phyloP scores from a whole-genome alignment of 2,888 invertebrate genomes.

The Schizotus pectinicornis region DNA sequence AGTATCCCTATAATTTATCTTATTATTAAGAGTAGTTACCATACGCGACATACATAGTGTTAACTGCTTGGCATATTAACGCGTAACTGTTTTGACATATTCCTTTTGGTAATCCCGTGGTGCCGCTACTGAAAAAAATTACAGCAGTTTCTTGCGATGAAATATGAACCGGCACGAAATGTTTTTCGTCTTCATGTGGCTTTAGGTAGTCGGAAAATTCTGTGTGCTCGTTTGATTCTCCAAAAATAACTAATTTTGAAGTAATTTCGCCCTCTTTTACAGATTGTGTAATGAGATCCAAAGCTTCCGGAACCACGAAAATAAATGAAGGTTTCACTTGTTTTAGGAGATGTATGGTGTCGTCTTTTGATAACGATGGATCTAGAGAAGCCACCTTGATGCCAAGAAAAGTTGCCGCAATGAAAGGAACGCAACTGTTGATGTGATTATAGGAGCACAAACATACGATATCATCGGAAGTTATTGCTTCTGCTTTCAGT shows the following conservation, averaged over 20 bases:
- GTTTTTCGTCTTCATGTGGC: constrained; percentile 38
- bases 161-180: constrained; percentile 39
- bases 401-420: constrained; percentile 60
- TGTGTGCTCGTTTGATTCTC: constrained; percentile 34
- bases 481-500: constrained; percentile 54
- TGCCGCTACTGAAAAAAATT: constrained; percentile 51
- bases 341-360: constrained; percentile 42
- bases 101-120: constrained; percentile 54
- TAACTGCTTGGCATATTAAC: constrained; percentile 32
- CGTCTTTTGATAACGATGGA: constrained; percentile 40
- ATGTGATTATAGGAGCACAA: constrained; percentile 60
- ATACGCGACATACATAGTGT: constrained; percentile 28
- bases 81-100: constrained; percentile 45
- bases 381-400: constrained; percentile 47
- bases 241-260: constrained; percentile 47
- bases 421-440: constrained; percentile 58
- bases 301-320: constrained; percentile 43
- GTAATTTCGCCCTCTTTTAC: constrained; percentile 36
- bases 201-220: constrained; percentile 39
- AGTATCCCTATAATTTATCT: constrained; percentile 30
- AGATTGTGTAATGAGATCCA: constrained; percentile 41
- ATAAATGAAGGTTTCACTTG: constrained; percentile 46
- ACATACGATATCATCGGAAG: constrained; percentile 57
- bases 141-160: constrained; percentile 38
- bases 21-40: not conserved